Base-by-base conservation (phyloP, 1,140 invertebrate species). In the Medauroidea extradentata region DNA sequence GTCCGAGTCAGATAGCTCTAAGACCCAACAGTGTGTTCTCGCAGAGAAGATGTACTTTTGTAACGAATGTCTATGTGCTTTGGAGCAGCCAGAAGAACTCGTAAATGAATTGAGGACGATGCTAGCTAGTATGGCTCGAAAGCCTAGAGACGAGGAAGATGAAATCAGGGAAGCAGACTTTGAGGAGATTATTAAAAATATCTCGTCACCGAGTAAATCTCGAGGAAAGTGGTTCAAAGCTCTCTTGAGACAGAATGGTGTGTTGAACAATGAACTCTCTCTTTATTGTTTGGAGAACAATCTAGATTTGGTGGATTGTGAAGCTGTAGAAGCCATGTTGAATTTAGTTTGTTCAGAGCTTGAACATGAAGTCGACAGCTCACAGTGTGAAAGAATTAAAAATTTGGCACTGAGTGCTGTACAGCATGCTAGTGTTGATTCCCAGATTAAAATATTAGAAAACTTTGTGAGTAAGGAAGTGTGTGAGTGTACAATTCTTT, bases 211-310 rank as follows among this genome's bases (percentile, higher is more conserved):
- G 4, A 44, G 41, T 13, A 41, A 25, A 13, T 43, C 29, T 14
- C 53, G 29, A n/a, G 39, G n/a, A 8, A 55, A 55, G 19, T 55
- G 53, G 53, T 27, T 55, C 23, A 43, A 41, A 43, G 53, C 53
- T 44, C 16, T 54, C 11, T 25, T 55, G 18, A 21, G 13, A 25
- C 5, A 25, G 42, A 25, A 55, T 27, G 14, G 19, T 27, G 25
- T 25, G 14, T 11, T 39, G n/a, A 18, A 13, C 21, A 18, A 55
- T 25, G 41, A 55, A n/a, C 24, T 16, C 1, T 44, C 23, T 55
- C 1, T 25, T 2, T n/a, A 43, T 1, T 55, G 39, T n/a, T 24
- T 55, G 16, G 27, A 44, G 18, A 55, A 44, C 25, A 55, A 55
- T 44, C 25, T 55, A 25, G 19, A 46, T 25, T 55, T 55, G 41